Percentiles rank a stretch among this genome's conserved stretches.
Conservation (phyloP, 2,888 invertebrate genomes). For the Lasioglossum figueresi region DNA sequence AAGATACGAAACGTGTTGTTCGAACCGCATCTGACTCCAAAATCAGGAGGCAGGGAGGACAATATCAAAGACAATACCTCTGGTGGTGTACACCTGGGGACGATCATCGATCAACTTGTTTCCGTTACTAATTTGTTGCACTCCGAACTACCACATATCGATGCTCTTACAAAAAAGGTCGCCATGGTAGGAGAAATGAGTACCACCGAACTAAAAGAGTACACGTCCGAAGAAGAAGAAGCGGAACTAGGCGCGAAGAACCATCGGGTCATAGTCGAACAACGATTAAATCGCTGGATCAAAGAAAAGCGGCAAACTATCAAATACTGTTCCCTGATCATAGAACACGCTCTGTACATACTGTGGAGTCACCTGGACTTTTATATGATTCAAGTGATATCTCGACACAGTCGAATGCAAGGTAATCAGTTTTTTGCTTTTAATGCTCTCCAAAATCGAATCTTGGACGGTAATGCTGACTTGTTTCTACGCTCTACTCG, state of each 20-base stretch:
- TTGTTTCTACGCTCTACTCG: background rate
- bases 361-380: conserved; percentile 92
- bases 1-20: conserved; percentile 80
- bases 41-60: conserved; percentile 71
- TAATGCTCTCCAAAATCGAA: background rate
- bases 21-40: conserved; percentile 78
- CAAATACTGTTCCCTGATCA: conserved; percentile 87
- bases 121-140: conserved; percentile 78
- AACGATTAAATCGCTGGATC: conserved; percentile 85
- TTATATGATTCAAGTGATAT: conserved; percentile 88
- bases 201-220: conserved; percentile 85
- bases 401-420: conserved; percentile 79
- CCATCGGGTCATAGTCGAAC: conserved; percentile 81
- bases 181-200: conserved; percentile 83
- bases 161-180: conserved; percentile 75
- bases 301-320: conserved; percentile 87
- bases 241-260: conserved; percentile 79
- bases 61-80: conserved; percentile 73
- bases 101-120: conserved; percentile 79
- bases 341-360: conserved; percentile 90
- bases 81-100: conserved; percentile 78
- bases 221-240: conserved; percentile 80
- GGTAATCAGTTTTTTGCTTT: conserved; percentile 65
- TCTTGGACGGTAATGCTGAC: background rate
- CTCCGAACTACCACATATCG: conserved; percentile 77